phyloP scores from a whole-genome alignment of 2,888 invertebrate species.

The Drosophila mulleri region DNA sequence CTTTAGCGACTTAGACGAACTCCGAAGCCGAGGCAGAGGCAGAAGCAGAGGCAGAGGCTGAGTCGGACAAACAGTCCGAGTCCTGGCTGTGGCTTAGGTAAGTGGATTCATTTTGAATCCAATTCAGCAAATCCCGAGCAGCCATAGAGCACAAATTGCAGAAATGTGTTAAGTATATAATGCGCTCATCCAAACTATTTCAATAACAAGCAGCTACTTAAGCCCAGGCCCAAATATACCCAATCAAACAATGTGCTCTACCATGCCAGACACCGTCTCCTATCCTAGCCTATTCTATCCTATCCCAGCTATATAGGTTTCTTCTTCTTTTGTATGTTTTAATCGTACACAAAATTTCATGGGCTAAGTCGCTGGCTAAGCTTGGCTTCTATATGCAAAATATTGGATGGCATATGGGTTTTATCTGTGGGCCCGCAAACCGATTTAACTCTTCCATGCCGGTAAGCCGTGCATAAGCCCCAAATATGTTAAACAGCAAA shows the following conservation, averaged over 20 bases:
- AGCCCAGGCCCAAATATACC: constrained; percentile 42
- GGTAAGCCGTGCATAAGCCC: constrained; percentile 62
- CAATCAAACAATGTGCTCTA: constrained; percentile 61
- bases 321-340: constrained; percentile 15
- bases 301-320: background rate
- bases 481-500: constrained; percentile 60
- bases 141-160: constrained; percentile 58
- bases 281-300: background rate
- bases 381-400: constrained; percentile 58
- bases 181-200: constrained; percentile 79
- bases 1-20: constrained; percentile 65
- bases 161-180: constrained; percentile 83
- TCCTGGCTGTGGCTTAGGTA: constrained; percentile 60
- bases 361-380: constrained; percentile 44
- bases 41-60: background rate
- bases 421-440: constrained; percentile 48
- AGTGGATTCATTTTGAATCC: constrained; percentile 82
- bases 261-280: constrained; percentile 10
- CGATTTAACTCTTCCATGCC: constrained; percentile 69
- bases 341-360: constrained; percentile 49
- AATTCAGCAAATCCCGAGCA: constrained; percentile 71
- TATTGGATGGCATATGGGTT: constrained; percentile 54
- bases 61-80: constrained; percentile 3
- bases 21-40: background rate
- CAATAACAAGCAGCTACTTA: constrained; percentile 67